Base-by-base conservation (phyloP, 2,113 vertebrate species). In the Pluvialis apricaria region DNA sequence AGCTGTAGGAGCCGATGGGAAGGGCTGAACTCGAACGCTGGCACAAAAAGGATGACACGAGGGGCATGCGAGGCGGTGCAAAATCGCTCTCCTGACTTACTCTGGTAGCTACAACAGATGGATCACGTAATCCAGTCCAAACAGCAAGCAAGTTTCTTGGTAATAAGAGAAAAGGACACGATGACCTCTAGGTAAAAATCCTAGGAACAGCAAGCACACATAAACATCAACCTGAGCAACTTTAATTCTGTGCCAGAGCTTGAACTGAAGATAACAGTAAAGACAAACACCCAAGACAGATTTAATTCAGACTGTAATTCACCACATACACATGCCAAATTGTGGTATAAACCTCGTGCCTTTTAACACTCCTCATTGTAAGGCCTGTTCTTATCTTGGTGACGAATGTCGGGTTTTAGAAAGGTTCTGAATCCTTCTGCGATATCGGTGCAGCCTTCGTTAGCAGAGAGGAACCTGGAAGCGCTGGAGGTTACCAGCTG, bases 101-200 rank as follows among this genome's bases (percentile, higher is more conserved):
- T 57, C 62, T 64, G 78, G 89, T 85, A 97, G 91, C 95, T 93
- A n/a, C 78, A 96, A 94, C 94, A 97, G 95, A 95, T 85, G 94
- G 84, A 90, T 94, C 94, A 36, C 70, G 77, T 88, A 92, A 95
- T 31, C 42, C 87, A 75, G 44, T 8, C 62, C 92, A 86, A 96
- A 92, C 81, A 92, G 84, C 60, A 2, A 89, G 49, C 40, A 70
- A 94, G 86, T 57, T 94, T 65, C 84, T 66, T 42, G 64, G 78
- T 97, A 96, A 77, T 82, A 77, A 82, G 86, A 91, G 65, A 82
- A 96, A 95, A 96, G 96, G 97, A 94, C 97, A 80, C 15, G 2
- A 91, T 96, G 95, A 97, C 95, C 94, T 97, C 91, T 92, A 96
- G 95, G 97, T 92, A 95, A 92, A 94, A 95, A 92, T 73, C 91